These are phyloP conservation scores for Champsocephalus esox DNA, from an alignment of 2,797 vertebrate species.

Conservation along the genomic window DNA sequence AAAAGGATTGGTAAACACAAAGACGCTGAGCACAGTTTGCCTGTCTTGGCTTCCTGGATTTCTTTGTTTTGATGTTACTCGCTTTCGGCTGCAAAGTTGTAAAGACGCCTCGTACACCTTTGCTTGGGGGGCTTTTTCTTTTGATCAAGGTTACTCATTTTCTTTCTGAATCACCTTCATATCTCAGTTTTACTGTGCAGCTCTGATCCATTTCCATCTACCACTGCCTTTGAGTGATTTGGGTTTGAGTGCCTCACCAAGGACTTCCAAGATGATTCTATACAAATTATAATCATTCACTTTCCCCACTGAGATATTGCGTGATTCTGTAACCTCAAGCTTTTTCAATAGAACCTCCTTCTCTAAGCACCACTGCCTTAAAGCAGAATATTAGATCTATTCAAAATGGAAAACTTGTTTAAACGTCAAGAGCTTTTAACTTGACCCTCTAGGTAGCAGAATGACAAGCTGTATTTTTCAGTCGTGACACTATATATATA, in stretches of 20 bases:
- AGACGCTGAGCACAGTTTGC: not conserved
- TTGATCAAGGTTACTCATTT: not conserved
- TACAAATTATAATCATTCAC: not conserved
- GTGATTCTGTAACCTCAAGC: conserved; percentile 14
- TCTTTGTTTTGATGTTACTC: not conserved
- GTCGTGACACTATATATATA: not conserved
- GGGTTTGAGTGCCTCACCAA: conserved; percentile 4
- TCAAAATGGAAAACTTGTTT: conserved; percentile 42
- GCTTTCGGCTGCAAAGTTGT: not conserved
- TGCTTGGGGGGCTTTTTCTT: not conserved
- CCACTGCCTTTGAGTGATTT: not conserved
- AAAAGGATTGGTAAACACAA: not conserved
- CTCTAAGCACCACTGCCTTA: conserved; percentile 15
- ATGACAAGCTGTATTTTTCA: conserved; percentile 1
- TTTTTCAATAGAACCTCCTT: conserved; percentile 6
- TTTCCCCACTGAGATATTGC: not conserved
- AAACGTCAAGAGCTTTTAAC: conserved; percentile 39
- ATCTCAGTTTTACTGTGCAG: not conserved
- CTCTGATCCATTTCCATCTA: conserved; percentile 8
- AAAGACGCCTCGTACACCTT: not conserved
- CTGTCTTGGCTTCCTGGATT: not conserved
- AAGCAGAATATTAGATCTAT: conserved; percentile 17
- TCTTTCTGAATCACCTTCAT: not conserved
- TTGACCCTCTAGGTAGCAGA: conserved; percentile 14
- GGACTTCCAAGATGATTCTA: conserved; percentile 15